Evolutionary conservation across 2,888 invertebrate species (phyloP), one percentile per base, ranked within the genome.

Genomic region (Pristionchus entomophagus): DNA sequence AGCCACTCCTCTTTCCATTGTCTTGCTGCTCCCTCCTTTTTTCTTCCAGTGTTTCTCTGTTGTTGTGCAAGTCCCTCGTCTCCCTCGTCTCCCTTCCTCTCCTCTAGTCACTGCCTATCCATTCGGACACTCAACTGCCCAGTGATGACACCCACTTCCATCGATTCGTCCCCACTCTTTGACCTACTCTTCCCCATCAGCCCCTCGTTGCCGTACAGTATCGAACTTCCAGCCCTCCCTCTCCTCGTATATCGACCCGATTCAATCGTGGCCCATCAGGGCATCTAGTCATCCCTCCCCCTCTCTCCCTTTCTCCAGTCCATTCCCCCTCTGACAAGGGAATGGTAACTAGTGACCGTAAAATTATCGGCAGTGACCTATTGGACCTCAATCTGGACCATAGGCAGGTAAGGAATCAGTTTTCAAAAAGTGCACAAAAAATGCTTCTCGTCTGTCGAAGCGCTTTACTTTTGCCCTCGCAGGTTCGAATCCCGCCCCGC

Each of bases 91-190:
- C 29, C 53, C 22, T 32, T 81, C 19, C 22, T 14, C 38, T 29
- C 49, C 22, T 56, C 81, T 51, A 53, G 49, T 78, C 65, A 65
- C 65, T 65, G 65, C 65, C 65, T n/a, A n/a, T n/a, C n/a, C 73
- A 19, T 69, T 35, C 45, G 41, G 38, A 41, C n/a, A 5, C 32
- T 14, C 29, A 6, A 65, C 65, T 73, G 38, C 41, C 41, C 73
- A 38, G 41, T 73, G 73, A 41, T 73, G 35, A 38, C 22, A 38
- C 35, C 38, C 17, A 8, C 41, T n/a, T 19, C 73, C 38, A 35
- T 32, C 38, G 69, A 38, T 38, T 41, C 38, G 35, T 19, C 22
- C n/a, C 38, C n/a, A 10, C 17, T 17, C n/a, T 45, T n/a, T 5
- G 22, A 45, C 45, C 56, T 22, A 56, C 56, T 22, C 56, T 22